Evolutionary conservation across 2,113 vertebrate species (phyloP).

Genomic region (Scolopax mira): DNA sequence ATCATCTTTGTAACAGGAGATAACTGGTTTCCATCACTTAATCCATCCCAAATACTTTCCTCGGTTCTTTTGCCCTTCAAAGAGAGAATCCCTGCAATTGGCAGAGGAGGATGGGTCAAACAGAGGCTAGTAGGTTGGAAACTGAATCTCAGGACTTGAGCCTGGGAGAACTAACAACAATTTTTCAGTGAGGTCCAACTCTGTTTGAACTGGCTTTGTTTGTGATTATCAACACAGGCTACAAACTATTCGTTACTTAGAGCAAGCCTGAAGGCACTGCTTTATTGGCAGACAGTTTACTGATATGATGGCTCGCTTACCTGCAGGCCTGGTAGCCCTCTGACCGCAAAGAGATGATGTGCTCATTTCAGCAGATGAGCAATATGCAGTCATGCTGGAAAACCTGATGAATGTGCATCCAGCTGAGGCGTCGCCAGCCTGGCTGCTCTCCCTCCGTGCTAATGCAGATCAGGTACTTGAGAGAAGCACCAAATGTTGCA

Average conservation of each 20-base stretch:
- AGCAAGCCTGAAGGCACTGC: background rate
- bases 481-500: background rate
- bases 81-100: background rate
- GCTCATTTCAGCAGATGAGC: background rate
- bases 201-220: background rate
- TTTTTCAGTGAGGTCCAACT: background rate
- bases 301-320: background rate
- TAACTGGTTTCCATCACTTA: fast-evolving
- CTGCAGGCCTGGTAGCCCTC: background rate
- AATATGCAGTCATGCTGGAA: background rate
- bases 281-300: background rate
- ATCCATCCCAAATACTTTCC: background rate
- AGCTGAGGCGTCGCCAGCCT: background rate
- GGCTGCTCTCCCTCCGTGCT: background rate
- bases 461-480: background rate
- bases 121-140: background rate
- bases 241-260: background rate
- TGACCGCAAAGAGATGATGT: background rate
- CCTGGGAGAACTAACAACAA: background rate
- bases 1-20: background rate
- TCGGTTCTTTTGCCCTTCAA: background rate
- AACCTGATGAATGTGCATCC: background rate
- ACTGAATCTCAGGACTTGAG: background rate
- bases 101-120: background rate
- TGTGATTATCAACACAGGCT: background rate